Evolutionary conservation across 1,140 invertebrate species (phyloP).

Genomic region (Lepidurus arcticus): DNA sequence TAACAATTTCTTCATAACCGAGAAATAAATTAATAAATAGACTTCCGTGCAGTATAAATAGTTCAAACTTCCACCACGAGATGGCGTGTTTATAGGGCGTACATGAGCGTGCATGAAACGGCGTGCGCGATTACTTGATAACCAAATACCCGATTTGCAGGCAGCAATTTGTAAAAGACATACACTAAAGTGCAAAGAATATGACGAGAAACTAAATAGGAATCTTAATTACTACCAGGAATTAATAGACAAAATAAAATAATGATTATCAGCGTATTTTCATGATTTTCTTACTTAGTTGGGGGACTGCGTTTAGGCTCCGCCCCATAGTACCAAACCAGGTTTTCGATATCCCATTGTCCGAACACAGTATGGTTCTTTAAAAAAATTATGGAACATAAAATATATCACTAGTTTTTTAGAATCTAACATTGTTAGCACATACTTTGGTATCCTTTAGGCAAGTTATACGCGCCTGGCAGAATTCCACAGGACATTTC

Average conservation of each 20-base stretch:
- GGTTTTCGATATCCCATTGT: slow-evolving; percentile 70
- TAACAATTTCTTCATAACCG: too few relatives aligned
- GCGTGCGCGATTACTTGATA: too few relatives aligned
- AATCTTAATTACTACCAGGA: too few relatives aligned
- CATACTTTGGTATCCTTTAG: slow-evolving; percentile 69
- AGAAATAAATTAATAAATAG: too few relatives aligned
- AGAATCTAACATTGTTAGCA: slow-evolving; percentile 35
- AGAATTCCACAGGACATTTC: slow-evolving; percentile 68
- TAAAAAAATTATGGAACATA: slow-evolving; percentile 38
- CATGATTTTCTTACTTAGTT: slow-evolving; percentile 50
- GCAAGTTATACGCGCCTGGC: slow-evolving; percentile 65
- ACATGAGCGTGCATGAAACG: too few relatives aligned
- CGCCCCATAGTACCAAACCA: slow-evolving; percentile 73
- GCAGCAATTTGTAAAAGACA: too few relatives aligned
- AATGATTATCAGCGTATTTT: background rate
- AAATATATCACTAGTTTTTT: slow-evolving; percentile 24
- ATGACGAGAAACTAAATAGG: too few relatives aligned
- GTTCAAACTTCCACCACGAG: too few relatives aligned
- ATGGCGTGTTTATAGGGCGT: too few relatives aligned
- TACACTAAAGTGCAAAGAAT: too few relatives aligned
- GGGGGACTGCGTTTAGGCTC: slow-evolving; percentile 73
- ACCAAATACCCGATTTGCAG: too few relatives aligned
- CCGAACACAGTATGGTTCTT: slow-evolving; percentile 57
- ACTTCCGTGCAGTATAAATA: too few relatives aligned
- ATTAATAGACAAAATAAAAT: background rate